Evolutionary conservation across 2,888 invertebrate genomes (phyloP).

Genomic region (Himalopsyche kuldschensis): DNA sequence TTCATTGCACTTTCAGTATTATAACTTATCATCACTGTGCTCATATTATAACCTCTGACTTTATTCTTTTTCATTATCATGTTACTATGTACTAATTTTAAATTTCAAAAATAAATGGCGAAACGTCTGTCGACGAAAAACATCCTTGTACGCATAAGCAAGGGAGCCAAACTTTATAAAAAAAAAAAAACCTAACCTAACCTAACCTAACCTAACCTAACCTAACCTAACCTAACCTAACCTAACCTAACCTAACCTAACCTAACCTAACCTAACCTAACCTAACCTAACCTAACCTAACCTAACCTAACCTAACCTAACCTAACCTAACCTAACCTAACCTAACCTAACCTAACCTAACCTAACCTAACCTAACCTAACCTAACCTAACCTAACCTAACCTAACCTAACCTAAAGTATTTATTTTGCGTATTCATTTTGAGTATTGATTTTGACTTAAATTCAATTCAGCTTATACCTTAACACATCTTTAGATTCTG

Average conservation of each 20-base stretch:
- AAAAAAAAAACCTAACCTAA: conserved; percentile 11
- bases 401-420: conserved; percentile 15
- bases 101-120: no score
- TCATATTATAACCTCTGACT: no score
- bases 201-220: conserved; percentile 12
- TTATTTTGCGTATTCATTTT: conserved; percentile 3
- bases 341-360: conserved; percentile 22
- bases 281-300: conserved; percentile 13
- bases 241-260: conserved; percentile 11
- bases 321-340: conserved; percentile 22
- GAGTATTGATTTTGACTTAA: background rate
- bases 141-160: no score
- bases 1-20: no score
- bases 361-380: conserved; percentile 22
- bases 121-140: no score
- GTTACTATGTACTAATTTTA: no score
- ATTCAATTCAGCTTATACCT: no score
- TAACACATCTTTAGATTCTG: no score
- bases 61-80: no score
- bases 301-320: conserved; percentile 15
- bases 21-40: no score
- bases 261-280: conserved; percentile 7
- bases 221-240: conserved; percentile 12
- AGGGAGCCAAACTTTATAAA: no score
- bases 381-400: conserved; percentile 17